Conservation (phyloP, 2,113 vertebrate genomes). For the Jacana jacana region DNA sequence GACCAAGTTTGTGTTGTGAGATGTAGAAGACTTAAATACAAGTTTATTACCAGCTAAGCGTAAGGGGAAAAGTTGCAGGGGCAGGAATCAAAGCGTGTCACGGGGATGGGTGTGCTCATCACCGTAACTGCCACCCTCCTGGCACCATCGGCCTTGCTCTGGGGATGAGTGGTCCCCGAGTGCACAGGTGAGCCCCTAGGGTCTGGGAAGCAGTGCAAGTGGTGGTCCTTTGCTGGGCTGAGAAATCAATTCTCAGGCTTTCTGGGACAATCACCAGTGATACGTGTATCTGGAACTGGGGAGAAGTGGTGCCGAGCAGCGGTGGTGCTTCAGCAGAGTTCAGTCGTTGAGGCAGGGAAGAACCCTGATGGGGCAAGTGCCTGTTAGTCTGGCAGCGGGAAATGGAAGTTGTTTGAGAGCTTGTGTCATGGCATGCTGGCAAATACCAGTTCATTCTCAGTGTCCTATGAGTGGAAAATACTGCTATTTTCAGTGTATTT, state of each 20-base stretch:
- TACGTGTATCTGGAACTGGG: background rate
- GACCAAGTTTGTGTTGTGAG: background rate
- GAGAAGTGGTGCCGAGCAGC: background rate
- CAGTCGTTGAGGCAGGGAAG: background rate
- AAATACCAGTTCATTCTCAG: background rate
- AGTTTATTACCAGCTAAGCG: background rate
- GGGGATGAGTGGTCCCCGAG: background rate
- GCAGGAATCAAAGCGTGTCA: accelerated
- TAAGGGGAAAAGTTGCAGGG: background rate
- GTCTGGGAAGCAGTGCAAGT: background rate
- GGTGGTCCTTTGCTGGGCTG: background rate
- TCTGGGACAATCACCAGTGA: background rate
- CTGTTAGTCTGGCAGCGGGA: background rate
- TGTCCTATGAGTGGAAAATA: background rate
- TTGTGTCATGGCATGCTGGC: background rate
- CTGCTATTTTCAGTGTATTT: background rate
- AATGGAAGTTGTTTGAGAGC: background rate
- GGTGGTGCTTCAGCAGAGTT: background rate
- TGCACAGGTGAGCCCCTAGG: too few relatives aligned
- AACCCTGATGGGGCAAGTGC: background rate
- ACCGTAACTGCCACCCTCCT: accelerated
- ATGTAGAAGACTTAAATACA: background rate
- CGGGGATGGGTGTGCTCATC: background rate
- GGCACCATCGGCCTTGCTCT: background rate
- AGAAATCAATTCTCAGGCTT: background rate